Conservation (phyloP, 2,888 invertebrate genomes). For the Andricus quercusramuli region DNA sequence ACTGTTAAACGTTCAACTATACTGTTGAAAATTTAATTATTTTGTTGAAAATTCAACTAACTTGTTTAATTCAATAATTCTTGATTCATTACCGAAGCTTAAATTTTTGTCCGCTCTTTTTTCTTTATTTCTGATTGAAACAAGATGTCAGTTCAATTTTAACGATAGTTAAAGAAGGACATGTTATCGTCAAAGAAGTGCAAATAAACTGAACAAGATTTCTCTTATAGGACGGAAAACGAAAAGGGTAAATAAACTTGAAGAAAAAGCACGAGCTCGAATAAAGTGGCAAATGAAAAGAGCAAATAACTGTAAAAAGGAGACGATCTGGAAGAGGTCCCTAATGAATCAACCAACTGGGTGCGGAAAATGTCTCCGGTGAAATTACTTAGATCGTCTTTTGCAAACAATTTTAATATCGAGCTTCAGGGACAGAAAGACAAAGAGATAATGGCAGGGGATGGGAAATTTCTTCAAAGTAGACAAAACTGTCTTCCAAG, state of each 20-base stretch:
- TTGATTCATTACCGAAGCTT: too few species aligned
- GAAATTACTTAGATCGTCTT: constrained; percentile 28
- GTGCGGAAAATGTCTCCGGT: constrained; percentile 19
- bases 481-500: neutral
- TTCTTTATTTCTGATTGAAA: too few species aligned
- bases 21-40: too few species aligned
- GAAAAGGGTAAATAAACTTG: constrained; percentile 6
- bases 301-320: constrained; percentile 21
- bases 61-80: too few species aligned
- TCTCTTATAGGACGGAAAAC: neutral
- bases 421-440: constrained; percentile 2
- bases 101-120: too few species aligned
- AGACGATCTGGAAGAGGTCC: neutral
- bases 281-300: constrained; percentile 17
- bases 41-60: too few species aligned
- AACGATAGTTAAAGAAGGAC: neutral
- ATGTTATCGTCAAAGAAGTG: neutral
- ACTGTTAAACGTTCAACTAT: too few species aligned
- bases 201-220: neutral
- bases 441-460: neutral
- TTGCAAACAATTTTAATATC: constrained; percentile 29
- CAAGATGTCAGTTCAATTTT: neutral
- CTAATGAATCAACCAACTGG: constrained; percentile 30
- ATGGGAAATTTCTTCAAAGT: neutral
- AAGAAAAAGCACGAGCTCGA: constrained; percentile 7